phyloP scores from a whole-genome alignment of 2,797 vertebrate genomes.

The Hipposideros larvatus region DNA sequence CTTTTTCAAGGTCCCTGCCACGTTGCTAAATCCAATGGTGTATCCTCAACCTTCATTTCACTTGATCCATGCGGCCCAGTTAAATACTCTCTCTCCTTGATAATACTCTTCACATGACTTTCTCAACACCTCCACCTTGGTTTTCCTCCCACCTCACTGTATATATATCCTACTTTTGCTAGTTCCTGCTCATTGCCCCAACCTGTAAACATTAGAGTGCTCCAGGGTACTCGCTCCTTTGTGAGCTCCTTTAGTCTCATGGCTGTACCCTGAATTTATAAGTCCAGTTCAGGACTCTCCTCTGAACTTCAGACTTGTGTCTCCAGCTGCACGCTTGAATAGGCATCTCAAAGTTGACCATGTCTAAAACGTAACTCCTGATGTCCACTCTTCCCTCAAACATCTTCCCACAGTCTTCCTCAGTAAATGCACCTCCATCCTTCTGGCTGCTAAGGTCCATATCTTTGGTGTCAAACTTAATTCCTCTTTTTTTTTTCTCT shows the following conservation, averaged over 20 bases:
- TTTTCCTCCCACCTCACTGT: neutral
- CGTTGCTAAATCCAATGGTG: neutral
- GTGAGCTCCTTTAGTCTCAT: neutral
- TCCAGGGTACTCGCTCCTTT: neutral
- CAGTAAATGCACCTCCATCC: neutral
- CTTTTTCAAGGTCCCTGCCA: neutral
- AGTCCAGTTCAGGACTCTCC: neutral
- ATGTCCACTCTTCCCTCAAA: neutral
- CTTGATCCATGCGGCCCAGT: neutral
- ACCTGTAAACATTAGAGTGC: neutral
- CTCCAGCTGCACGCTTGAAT: neutral
- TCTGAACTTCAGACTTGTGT: neutral
- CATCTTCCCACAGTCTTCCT: neutral
- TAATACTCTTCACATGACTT: neutral
- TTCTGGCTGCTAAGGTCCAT: neutral
- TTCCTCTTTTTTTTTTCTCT: neutral
- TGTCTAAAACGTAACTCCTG: neutral
- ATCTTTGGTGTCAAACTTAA: neutral
- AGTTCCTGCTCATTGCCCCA: neutral
- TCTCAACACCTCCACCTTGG: neutral
- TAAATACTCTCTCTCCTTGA: neutral
- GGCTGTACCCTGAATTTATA: neutral
- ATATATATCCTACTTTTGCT: neutral
- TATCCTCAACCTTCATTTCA: neutral
- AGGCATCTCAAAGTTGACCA: neutral